Percentiles rank a stretch among this genome's conserved stretches.
These are phyloP conservation scores for Oreortyx pictus DNA, from an alignment of 2,797 vertebrate species.

Conservation along the genomic window DNA sequence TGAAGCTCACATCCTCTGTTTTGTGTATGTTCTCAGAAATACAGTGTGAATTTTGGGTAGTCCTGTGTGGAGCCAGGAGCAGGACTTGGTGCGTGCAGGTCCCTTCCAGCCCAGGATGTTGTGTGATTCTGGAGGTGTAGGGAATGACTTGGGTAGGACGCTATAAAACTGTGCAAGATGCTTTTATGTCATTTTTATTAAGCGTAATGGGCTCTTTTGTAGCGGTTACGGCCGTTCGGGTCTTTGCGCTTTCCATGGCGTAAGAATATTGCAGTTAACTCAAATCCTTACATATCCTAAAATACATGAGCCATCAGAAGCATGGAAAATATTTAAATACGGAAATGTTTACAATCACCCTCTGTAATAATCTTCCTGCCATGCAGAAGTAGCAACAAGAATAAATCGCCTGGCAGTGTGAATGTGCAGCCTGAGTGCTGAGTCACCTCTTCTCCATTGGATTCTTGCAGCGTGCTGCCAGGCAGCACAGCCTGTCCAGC, in stretches of 20 bases:
- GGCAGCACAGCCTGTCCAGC: not conserved
- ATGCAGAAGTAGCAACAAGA: constrained; percentile 25
- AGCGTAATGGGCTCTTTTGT: not conserved
- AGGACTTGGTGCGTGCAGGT: not conserved
- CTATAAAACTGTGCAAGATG: constrained; percentile 24
- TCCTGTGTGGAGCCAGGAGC: not conserved
- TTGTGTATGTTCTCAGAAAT: rapidly evolving
- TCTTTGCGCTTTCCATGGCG: not conserved
- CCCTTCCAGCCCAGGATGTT: not conserved
- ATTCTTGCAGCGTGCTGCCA: constrained; percentile 25
- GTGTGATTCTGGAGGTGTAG: not conserved
- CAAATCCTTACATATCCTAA: constrained; percentile 38
- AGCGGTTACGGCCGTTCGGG: constrained; percentile 18
- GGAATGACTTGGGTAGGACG: not conserved
- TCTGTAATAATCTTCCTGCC: constrained; percentile 52
- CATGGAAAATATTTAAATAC: constrained; percentile 59
- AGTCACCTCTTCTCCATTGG: constrained; percentile 58
- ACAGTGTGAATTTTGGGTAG: not conserved
- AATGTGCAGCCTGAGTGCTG: constrained; percentile 34
- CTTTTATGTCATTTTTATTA: constrained; percentile 49
- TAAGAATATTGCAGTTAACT: not conserved
- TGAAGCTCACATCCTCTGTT: not conserved
- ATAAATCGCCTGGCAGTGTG: constrained; percentile 30
- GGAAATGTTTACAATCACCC: constrained; percentile 57
- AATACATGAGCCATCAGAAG: constrained; percentile 26